Percentiles rank a stretch among this genome's conserved stretches.
phyloP scores from a whole-genome alignment of 2,797 vertebrate genomes.

The Coluber constrictor region DNA sequence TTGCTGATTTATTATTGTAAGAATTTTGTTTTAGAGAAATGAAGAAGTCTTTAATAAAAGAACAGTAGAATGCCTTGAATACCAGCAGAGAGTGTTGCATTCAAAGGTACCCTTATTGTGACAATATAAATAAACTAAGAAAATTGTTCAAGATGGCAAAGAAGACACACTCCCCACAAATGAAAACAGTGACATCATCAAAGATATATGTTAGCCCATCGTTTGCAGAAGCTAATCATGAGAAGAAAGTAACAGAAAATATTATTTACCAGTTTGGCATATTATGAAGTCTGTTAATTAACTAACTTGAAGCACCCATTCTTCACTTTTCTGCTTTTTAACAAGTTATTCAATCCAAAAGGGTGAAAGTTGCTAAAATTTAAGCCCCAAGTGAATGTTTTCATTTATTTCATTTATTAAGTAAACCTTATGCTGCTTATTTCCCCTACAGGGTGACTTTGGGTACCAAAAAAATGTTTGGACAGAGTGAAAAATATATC shows the following conservation, averaged over 20 bases:
- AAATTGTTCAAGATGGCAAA: conserved; percentile 57
- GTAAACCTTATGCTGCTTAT: background rate
- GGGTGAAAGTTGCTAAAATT: background rate
- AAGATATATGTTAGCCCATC: conserved; percentile 37
- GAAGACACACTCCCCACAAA: conserved; percentile 30
- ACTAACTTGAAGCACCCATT: background rate
- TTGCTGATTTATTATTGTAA: conserved; percentile 84
- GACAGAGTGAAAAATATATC: background rate
- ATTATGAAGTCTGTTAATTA: background rate
- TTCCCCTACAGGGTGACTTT: background rate
- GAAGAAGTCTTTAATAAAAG: conserved; percentile 82
- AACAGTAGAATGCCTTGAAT: conserved; percentile 76
- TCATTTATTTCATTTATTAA: background rate
- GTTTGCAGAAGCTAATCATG: conserved; percentile 33
- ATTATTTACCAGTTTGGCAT: conserved; percentile 30
- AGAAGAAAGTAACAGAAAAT: conserved; percentile 29
- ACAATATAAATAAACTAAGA: conserved; percentile 78
- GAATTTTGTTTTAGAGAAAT: conserved; percentile 76
- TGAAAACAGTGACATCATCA: conserved; percentile 62
- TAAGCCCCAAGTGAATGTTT: background rate
- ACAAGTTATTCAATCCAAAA: background rate
- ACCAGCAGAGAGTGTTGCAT: conserved; percentile 66
- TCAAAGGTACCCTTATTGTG: conserved; percentile 71
- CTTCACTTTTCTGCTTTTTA: background rate
- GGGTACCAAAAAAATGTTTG: background rate